Evolutionary conservation across 2,113 vertebrate species (phyloP).

Genomic region (Gasterosteus nipponicus): DNA sequence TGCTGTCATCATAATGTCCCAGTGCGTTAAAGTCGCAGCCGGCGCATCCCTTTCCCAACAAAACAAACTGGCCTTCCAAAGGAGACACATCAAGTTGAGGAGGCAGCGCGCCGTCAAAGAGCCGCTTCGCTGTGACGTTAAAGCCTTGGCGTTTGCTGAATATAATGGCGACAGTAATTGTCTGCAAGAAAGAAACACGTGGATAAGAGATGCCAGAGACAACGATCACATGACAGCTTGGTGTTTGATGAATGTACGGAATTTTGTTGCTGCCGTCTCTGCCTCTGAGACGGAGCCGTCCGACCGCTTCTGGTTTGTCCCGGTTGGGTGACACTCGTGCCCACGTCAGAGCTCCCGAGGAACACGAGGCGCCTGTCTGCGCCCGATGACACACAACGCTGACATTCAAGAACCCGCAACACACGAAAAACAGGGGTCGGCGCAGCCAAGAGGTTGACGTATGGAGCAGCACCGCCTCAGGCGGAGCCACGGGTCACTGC

Average conservation of each 20-base stretch:
- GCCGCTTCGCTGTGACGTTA: background rate
- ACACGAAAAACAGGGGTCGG: background rate
- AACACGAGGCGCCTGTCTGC: conserved; percentile 32
- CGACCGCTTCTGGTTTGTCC: conserved; percentile 32
- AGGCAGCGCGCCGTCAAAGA: background rate
- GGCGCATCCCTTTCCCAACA: background rate
- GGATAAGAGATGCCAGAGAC: conserved; percentile 20
- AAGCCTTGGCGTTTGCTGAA: background rate
- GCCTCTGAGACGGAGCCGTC: conserved; percentile 2
- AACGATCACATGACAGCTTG: conserved; percentile 17
- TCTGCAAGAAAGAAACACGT: conserved; percentile 7
- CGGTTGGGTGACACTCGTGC: background rate
- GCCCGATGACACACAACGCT: conserved; percentile 23
- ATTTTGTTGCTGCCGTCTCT: conserved; percentile 30
- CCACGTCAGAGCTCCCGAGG: conserved; percentile 27
- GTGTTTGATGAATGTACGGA: conserved; percentile 38
- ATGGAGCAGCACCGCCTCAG: conserved; percentile 13
- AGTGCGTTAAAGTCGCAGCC: background rate
- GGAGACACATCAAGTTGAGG: background rate
- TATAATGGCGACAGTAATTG: conserved; percentile 1
- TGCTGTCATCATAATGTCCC: background rate
- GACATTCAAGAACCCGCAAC: conserved; percentile 13
- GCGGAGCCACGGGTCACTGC: conserved; percentile 24
- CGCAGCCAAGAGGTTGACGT: conserved; percentile 8
- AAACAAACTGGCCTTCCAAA: background rate